Base-by-base conservation (phyloP, 2,888 invertebrate species). In the Meiosimyza platycephala region DNA sequence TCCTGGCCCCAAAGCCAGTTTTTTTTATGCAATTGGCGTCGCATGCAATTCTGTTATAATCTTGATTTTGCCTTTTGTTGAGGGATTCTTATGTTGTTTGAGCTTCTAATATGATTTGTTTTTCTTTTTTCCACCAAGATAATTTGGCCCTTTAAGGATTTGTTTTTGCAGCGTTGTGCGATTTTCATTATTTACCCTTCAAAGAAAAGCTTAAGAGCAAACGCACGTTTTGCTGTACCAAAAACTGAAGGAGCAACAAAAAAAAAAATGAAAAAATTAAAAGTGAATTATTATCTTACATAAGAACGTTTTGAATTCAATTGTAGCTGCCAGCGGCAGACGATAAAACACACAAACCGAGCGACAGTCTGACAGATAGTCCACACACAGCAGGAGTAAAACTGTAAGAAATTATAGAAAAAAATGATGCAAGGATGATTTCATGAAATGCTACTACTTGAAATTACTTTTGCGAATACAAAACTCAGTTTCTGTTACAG, bases 271-370 rank as follows among this genome's bases (percentile, higher is more conserved):
- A 16, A 60, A 60, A 62, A 69, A 33, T n/a, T n/a, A 60, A 69
- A 69, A 60, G 33, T 69, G 60, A 69, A 62, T 69, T 69, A 69
- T 62, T 62, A 60, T 63, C 65, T 72, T 74, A 60, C 65, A 59
- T 54, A 40, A 65, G 63, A 50, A 51, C 40, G 59, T 12, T 57
- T 68, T 55, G 13, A 22, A 60, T 52, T 57, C 65, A 51, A 66
- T 69, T 72, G 68, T 52, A 64, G 51, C 68, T 50, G 48, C 28
- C 62, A 69, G 50, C 51, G 33, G 51, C 60, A 69, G 69, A 28
- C 22, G 40, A 57, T 15, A 48, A 40, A 48, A 54, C 54, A 40
- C 33, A 54, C 9, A 15, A 51, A 16, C 11, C 18, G 47, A 9
- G 7, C 6, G 50, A 55, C 52, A 18, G 40, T 40, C 54, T 52